Percentiles rank a stretch among this genome's conserved stretches.
Conservation (phyloP, 1,140 invertebrate species). For the Atta texana region DNA sequence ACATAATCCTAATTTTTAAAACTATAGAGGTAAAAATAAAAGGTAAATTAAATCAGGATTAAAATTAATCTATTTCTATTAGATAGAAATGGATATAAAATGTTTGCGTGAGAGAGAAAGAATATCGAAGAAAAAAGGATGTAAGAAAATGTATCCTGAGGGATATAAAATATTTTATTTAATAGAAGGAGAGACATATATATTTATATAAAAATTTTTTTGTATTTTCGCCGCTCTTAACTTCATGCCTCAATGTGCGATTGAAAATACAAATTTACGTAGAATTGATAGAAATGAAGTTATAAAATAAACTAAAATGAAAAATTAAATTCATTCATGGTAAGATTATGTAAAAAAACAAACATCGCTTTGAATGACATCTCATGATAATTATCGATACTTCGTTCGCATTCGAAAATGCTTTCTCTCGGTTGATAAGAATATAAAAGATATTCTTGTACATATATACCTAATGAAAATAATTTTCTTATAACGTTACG, state of each 20-base stretch:
- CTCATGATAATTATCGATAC: not conserved
- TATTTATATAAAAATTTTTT: constrained; percentile 6
- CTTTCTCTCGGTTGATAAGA: not conserved
- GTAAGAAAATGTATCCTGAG: not conserved
- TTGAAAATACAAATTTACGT: not conserved
- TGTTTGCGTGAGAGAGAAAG: not conserved
- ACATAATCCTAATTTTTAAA: not conserved
- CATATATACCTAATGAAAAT: not conserved
- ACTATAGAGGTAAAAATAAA: not conserved
- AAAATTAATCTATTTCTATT: not conserved
- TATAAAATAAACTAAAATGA: not conserved
- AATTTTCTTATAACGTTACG: not conserved
- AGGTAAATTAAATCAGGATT: not conserved
- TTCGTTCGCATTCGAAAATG: not conserved
- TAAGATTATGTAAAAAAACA: no score
- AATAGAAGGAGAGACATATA: not conserved
- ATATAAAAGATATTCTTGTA: not conserved
- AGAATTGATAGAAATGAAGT: not conserved
- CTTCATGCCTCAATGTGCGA: not conserved
- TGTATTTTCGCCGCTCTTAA: constrained; percentile 19
- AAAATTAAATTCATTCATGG: not conserved
- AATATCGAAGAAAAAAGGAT: not conserved
- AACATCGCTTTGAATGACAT: not conserved
- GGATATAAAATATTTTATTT: constrained; percentile 35
- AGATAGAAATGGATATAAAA: not conserved